Percentiles rank a stretch among this genome's conserved stretches.
phyloP scores from a whole-genome alignment of 2,888 invertebrate genomes.

The Loripinus fragilis region DNA sequence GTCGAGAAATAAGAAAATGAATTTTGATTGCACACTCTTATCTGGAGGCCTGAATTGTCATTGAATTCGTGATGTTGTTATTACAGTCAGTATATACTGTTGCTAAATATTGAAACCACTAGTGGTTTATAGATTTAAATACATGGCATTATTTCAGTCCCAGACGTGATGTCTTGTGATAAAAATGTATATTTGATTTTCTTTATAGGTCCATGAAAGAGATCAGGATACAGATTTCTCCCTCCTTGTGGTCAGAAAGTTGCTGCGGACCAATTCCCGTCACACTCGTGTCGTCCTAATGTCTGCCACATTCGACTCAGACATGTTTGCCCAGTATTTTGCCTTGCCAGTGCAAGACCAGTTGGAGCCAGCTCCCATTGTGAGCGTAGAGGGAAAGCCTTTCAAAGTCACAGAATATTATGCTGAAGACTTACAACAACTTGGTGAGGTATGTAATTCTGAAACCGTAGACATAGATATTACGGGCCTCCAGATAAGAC shows the following conservation, averaged over 20 bases:
- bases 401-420: constrained; percentile 81
- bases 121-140: too few species aligned
- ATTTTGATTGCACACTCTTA: too few species aligned
- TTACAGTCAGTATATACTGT: too few species aligned
- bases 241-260: constrained; percentile 91
- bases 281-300: constrained; percentile 90
- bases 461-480: too few species aligned
- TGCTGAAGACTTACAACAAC: constrained; percentile 77
- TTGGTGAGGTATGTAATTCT: constrained; percentile 80
- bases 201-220: constrained; percentile 92
- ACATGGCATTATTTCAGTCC: too few species aligned
- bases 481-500: too few species aligned
- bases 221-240: constrained; percentile 96
- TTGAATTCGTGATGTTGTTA: too few species aligned
- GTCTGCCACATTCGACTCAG: constrained; percentile 95
- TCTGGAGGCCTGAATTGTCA: too few species aligned
- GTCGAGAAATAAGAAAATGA: too few species aligned
- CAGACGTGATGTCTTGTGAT: too few species aligned
- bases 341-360: constrained; percentile 80
- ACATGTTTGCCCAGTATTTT: constrained; percentile 90
- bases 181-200: too few species aligned
- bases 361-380: constrained; percentile 80
- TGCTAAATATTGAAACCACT: too few species aligned
- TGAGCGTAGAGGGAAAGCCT: constrained; percentile 77
- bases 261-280: constrained; percentile 88